phyloP scores from a whole-genome alignment of 2,888 invertebrate species.

The Ophion ellenae region DNA sequence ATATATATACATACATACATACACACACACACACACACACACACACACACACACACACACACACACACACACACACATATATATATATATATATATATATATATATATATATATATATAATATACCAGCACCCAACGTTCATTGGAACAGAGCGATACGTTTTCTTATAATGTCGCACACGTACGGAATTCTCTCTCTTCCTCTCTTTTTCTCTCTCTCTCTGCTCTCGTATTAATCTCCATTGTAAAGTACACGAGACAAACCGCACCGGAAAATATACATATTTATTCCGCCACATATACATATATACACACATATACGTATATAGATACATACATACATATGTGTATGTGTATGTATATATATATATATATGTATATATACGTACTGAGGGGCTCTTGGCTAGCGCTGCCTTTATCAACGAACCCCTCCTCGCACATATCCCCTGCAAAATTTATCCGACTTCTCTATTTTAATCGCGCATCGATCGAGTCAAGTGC shows the following conservation, averaged over 20 bases:
- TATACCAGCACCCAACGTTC: slow-evolving; percentile 1
- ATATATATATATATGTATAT: not conserved
- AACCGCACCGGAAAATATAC: slow-evolving; percentile 21
- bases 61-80: not conserved
- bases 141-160: slow-evolving; percentile 47
- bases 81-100: not conserved
- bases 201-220: not conserved
- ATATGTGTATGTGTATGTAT: not conserved
- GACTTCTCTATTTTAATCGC: slow-evolving; percentile 44
- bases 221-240: slow-evolving; percentile 62
- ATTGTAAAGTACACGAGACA: slow-evolving; percentile 55
- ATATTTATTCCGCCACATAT: not conserved
- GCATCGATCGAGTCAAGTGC: slow-evolving; percentile 13
- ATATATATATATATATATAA: not conserved
- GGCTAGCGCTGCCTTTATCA: slow-evolving; percentile 30
- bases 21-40: not conserved
- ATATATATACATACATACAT: no score
- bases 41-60: not conserved
- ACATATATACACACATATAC: no score
- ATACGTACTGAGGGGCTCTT: not conserved
- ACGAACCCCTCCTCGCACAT: slow-evolving; percentile 36
- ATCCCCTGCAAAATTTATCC: slow-evolving; percentile 51
- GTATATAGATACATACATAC: no score
- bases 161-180: slow-evolving; percentile 58
- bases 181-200: slow-evolving; percentile 47